A percentile compares a stretch with the other conserved stretches of the same genome.
Conservation (phyloP, 2,113 vertebrate species). For the Oriolus oriolus region DNA sequence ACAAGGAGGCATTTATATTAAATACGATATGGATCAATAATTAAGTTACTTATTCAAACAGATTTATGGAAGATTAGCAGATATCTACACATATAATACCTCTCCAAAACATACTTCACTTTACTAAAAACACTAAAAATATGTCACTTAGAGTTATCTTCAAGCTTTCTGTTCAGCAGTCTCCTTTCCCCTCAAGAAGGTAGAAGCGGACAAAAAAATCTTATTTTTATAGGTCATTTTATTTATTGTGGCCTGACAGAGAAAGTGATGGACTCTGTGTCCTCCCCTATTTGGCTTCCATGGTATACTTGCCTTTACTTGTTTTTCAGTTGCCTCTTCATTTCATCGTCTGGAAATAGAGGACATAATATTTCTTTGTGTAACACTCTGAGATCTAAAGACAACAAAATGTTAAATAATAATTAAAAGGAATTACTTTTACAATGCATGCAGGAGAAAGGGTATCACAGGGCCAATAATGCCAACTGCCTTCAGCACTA, state of each 20-base stretch:
- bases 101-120: not conserved
- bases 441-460: not conserved
- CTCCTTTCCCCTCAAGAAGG: not conserved
- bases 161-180: not conserved
- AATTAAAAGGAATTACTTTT: not conserved
- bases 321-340: not conserved
- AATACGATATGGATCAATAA: not conserved
- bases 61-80: constrained; percentile 5
- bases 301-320: not conserved
- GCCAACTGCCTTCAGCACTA: not conserved
- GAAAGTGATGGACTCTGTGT: not conserved
- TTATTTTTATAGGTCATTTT: not conserved
- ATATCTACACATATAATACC: not conserved
- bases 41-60: constrained; percentile 16
- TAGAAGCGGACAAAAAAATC: not conserved
- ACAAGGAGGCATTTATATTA: not conserved
- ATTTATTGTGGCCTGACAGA: not conserved
- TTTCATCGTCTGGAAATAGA: not conserved
- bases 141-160: not conserved
- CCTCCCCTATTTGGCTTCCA: not conserved
- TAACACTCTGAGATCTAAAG: not conserved
- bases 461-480: not conserved
- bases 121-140: not conserved
- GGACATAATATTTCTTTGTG: not conserved
- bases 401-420: not conserved